Conservation (phyloP, 1,140 invertebrate genomes). For the Meloidogyne chitwoodi region DNA sequence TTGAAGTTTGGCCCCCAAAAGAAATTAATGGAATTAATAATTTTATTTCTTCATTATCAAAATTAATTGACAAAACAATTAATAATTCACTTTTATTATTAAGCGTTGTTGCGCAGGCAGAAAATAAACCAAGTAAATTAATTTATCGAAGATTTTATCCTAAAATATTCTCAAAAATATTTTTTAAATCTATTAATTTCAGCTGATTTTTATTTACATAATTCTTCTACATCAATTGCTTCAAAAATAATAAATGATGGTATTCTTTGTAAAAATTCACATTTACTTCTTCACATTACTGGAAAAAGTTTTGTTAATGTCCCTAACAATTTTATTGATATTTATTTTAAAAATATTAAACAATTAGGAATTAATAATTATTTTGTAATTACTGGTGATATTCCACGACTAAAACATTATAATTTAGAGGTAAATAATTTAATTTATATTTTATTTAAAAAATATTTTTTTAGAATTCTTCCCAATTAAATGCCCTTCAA, state of each 20-base stretch:
- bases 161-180: background rate
- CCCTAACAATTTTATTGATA: background rate
- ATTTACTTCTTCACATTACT: background rate
- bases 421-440: background rate
- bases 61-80: background rate
- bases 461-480: background rate
- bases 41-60: background rate
- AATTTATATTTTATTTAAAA: background rate
- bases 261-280: background rate
- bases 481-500: background rate
- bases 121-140: background rate
- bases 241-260: background rate
- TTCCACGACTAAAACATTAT: background rate
- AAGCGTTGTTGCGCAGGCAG: background rate
- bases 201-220: background rate
- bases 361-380: background rate
- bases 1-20: background rate
- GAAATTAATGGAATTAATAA: background rate
- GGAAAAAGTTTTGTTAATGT: background rate
- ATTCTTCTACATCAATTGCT: background rate
- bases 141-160: too few species aligned
- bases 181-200: background rate
- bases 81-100: background rate
- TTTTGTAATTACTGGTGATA: slow-evolving; percentile 2
- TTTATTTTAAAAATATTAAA: background rate